Base-by-base conservation (phyloP, 2,113 vertebrate species). In the Pygoscelis antarcticus region DNA sequence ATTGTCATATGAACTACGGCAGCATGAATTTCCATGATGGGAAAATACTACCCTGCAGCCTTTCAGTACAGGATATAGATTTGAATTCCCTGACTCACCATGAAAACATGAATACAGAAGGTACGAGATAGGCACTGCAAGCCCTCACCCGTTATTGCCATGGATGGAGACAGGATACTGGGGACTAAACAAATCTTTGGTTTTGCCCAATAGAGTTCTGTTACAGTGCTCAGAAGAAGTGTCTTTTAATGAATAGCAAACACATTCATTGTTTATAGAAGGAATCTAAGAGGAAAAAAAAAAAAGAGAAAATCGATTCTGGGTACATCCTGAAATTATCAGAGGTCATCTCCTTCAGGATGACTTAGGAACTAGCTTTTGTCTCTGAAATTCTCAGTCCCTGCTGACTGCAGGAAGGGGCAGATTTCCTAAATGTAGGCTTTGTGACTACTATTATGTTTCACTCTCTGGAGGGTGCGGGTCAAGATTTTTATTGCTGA, bases 381-480 rank as follows among this genome's bases (percentile, higher is more conserved):
- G 4, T 42, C 11, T 36, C 20, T 21, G 52, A 76, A 71, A 62
- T 20, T 49, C n/a, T 79, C 92, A 81, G 74, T 36, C 64, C 44
- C 44, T 26, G 13, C 6, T 66, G 26, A 51, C 16, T 14, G 5
- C 4, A 34, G 22, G 13, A 76, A 68, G 30, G 69, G 30, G 18
- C 6, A 77, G 10, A 69, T 60, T 54, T 85, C 21, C 13, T 11
- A 29, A 38, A 8, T 2, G 7, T 11, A 62, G 20, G 8, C 11
- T 49, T 36, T 65, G 27, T 15, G n/a, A 29, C 22, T 7, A 13
- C 10, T 40, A 15, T 34, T 13, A 58, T 1, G 4, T 46, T 83
- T 70, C 36, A 10, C 15, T 57, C n/a, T 70, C 20, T 62, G 34
- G 7, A 42, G 25, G 16, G 38, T 1, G 0, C 1, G 4, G 13